Conservation (phyloP, 1,140 invertebrate species). For the Eurosta solidaginis region DNA sequence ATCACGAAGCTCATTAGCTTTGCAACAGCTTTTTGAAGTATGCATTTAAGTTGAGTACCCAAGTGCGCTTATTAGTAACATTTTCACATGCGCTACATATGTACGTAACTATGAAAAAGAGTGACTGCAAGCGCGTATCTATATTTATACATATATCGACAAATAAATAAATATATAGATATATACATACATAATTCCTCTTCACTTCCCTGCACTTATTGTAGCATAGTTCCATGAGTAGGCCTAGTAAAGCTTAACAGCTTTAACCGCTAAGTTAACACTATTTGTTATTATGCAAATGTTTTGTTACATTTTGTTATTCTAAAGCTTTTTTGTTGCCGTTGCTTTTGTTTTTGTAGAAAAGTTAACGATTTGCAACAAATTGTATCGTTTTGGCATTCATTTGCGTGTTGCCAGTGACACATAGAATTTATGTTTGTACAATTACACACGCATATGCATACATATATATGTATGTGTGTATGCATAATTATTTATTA, state of each 20-base stretch:
- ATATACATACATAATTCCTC: neutral
- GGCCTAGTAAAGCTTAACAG: neutral
- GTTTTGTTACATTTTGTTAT: neutral
- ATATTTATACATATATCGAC: no score
- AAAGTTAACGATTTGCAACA: constrained; percentile 12
- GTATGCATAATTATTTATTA: neutral
- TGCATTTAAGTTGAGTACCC: constrained; percentile 12
- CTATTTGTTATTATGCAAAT: neutral
- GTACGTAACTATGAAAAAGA: no score
- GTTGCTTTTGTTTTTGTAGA: neutral
- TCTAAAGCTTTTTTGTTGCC: neutral
- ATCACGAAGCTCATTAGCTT: constrained; percentile 28
- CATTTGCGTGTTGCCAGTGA: constrained; percentile 24
- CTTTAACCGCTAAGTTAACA: constrained; percentile 11
- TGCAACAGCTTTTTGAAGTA: constrained; percentile 25
- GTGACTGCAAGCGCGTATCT: no score
- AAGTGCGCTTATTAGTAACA: constrained; percentile 6
- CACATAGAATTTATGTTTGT: constrained; percentile 8
- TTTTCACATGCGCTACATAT: neutral
- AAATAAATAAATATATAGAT: no score
- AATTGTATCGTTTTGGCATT: constrained; percentile 17
- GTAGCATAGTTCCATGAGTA: neutral
- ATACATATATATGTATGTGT: neutral
- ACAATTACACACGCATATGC: neutral
- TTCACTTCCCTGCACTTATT: neutral